A percentile compares a stretch with the other conserved stretches of the same genome.
These are phyloP conservation scores for Tachypleus tridentatus DNA, from an alignment of 1,140 invertebrate genomes.

Conservation along the genomic window DNA sequence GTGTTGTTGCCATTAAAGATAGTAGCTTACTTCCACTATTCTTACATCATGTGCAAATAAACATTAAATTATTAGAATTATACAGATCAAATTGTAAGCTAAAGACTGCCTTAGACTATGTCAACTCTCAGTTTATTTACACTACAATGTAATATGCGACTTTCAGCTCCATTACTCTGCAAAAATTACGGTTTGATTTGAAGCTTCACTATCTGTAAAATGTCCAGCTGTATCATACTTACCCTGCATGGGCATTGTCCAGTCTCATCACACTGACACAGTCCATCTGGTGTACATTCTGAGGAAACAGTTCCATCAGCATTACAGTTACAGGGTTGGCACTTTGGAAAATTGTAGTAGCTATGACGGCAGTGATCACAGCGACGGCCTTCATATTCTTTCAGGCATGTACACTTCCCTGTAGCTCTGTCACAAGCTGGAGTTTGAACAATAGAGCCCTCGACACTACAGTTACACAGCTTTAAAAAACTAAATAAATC, in stretches of 20 bases:
- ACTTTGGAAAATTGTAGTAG: slow-evolving; percentile 80
- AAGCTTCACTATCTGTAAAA: too few relatives aligned
- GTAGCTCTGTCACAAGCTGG: slow-evolving; percentile 51
- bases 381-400: slow-evolving; percentile 61
- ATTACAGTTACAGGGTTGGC: slow-evolving; percentile 66
- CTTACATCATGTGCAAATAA: too few relatives aligned
- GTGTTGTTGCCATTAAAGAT: too few relatives aligned
- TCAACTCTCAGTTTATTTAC: too few relatives aligned
- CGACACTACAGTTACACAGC: slow-evolving; percentile 55
- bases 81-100: too few relatives aligned
- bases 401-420: slow-evolving; percentile 68
- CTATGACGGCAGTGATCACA: slow-evolving; percentile 69
- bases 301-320: slow-evolving; percentile 48
- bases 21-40: too few relatives aligned
- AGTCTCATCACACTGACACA: slow-evolving; percentile 50
- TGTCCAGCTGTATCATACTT: slow-evolving; percentile 11
- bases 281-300: slow-evolving; percentile 40
- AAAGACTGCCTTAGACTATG: too few relatives aligned
- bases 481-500: too few relatives aligned
- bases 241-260: slow-evolving; percentile 82
- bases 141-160: too few relatives aligned
- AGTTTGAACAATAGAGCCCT: slow-evolving; percentile 50
- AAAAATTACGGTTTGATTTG: too few relatives aligned
- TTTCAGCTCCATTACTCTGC: too few relatives aligned
- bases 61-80: too few relatives aligned